Evolutionary conservation across 2,113 vertebrate species (phyloP).

Genomic region (Antennarius striatus): DNA sequence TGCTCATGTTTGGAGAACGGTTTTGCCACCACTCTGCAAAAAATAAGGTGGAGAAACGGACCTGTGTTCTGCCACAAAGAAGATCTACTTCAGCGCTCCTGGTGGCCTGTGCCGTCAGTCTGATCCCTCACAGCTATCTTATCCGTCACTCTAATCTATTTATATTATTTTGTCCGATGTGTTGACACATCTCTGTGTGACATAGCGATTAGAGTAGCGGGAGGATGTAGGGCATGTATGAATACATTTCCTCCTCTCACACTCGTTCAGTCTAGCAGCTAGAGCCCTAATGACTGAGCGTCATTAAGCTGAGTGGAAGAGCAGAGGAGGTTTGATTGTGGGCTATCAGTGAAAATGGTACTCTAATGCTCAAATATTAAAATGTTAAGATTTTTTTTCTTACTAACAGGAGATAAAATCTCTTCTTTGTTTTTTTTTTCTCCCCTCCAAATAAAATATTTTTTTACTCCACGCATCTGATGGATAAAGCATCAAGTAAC

Average conservation of each 20-base stretch:
- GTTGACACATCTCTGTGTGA: conserved; percentile 61
- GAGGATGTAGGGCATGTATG: conserved; percentile 70
- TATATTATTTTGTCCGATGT: conserved; percentile 59
- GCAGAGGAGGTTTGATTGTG: conserved; percentile 61
- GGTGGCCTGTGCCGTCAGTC: conserved; percentile 46
- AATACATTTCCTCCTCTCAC: conserved; percentile 64
- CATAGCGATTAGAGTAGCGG: conserved; percentile 66
- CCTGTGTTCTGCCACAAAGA: conserved; percentile 68
- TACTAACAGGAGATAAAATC: conserved; percentile 23
- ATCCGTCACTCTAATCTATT: conserved; percentile 69
- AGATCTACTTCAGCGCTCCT: conserved; percentile 46
- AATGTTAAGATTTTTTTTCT: conserved; percentile 47
- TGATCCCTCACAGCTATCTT: conserved; percentile 60
- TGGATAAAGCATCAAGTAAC: conserved; percentile 31
- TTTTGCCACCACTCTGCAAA: conserved; percentile 50
- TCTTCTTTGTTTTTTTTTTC: conserved; percentile 18
- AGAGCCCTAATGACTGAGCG: conserved; percentile 59
- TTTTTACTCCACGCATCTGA: conserved; percentile 34
- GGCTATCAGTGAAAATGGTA: conserved; percentile 56
- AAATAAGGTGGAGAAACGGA: conserved; percentile 62
- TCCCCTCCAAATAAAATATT: conserved; percentile 31
- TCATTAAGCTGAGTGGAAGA: conserved; percentile 61
- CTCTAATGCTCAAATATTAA: conserved; percentile 55
- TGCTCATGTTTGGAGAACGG: conserved; percentile 32
- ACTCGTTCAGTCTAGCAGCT: conserved; percentile 58